phyloP scores from a whole-genome alignment of 2,113 vertebrate genomes.

The Saccopteryx leptura region DNA sequence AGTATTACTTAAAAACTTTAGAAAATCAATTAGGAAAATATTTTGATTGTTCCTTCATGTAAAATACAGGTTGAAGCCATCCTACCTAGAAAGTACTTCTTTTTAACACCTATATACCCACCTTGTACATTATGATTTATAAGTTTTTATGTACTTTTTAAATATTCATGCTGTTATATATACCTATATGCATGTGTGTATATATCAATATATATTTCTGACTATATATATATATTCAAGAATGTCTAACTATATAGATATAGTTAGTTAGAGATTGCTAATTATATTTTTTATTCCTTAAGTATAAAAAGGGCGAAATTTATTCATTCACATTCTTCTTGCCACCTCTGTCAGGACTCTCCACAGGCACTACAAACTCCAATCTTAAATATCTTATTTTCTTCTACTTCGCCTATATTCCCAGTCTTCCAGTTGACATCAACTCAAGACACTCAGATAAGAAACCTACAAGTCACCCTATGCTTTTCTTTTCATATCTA shows the following conservation, averaged over 20 bases:
- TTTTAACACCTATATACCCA: neutral
- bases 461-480: neutral
- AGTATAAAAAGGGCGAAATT: neutral
- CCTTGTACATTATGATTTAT: neutral
- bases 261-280: neutral
- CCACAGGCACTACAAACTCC: neutral
- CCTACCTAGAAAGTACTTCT: neutral
- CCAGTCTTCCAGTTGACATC: neutral
- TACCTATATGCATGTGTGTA: neutral
- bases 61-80: neutral
- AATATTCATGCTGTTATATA: neutral
- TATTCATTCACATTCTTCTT: neutral
- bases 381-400: neutral
- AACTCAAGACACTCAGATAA: neutral
- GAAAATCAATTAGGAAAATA: conserved; percentile 26
- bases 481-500: neutral
- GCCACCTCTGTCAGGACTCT: neutral
- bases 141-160: neutral
- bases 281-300: neutral
- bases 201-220: neutral
- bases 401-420: neutral
- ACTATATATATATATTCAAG: neutral
- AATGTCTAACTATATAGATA: neutral
- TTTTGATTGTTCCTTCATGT: neutral
- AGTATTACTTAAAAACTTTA: neutral